phyloP scores from a whole-genome alignment of 2,113 vertebrate genomes.

The Engraulis encrasicolus region DNA sequence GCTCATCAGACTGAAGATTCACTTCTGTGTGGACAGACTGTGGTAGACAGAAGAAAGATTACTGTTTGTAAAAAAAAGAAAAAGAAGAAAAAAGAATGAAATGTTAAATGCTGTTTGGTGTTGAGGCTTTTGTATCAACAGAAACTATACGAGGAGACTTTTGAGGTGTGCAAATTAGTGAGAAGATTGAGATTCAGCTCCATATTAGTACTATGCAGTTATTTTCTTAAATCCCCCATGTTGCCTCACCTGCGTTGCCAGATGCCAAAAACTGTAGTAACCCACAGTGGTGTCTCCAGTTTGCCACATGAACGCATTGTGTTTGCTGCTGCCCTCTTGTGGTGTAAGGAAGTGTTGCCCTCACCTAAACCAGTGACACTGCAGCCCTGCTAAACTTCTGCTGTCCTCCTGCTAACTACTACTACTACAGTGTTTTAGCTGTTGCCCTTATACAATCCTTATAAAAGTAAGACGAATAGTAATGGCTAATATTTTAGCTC shows the following conservation, averaged over 20 bases:
- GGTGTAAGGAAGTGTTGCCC: conserved; percentile 50
- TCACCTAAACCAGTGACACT: background rate
- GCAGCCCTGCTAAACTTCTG: background rate
- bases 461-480: background rate
- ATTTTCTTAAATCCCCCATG: background rate
- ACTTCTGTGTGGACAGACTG: conserved; percentile 44
- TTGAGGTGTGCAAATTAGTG: conserved; percentile 19
- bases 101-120: conserved; percentile 3
- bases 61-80: conserved; percentile 26
- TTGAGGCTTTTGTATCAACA: background rate
- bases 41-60: conserved; percentile 33
- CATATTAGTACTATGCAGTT: conserved; percentile 11
- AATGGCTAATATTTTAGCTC: conserved; percentile 28
- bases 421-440: conserved; percentile 74
- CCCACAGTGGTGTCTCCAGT: background rate
- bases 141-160: background rate
- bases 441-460: conserved; percentile 45
- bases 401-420: conserved; percentile 43
- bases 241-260: conserved; percentile 2
- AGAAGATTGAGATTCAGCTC: conserved; percentile 35
- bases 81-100: conserved; percentile 2
- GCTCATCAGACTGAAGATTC: conserved; percentile 30
- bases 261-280: background rate
- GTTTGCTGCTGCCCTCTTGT: conserved; percentile 63
- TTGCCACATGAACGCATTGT: conserved; percentile 14